Percentiles rank a stretch among this genome's conserved stretches.
These are phyloP conservation scores for Puntigrus tetrazona DNA, from an alignment of 2,113 vertebrate species.

Conservation along the genomic window DNA sequence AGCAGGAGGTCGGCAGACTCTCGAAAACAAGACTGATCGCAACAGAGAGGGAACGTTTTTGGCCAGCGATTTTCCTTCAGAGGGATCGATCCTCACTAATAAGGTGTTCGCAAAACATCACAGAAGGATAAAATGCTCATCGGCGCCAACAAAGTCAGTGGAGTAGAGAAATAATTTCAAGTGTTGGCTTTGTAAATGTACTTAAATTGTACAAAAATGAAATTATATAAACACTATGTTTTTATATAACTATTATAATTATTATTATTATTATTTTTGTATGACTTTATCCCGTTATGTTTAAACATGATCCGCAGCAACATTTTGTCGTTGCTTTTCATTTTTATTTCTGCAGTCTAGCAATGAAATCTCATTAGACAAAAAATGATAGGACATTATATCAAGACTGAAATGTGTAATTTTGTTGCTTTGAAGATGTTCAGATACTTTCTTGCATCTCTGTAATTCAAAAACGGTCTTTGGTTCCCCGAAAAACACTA, in stretches of 20 bases:
- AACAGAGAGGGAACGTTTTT: neutral
- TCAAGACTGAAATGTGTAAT: neutral
- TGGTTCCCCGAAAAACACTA: neutral
- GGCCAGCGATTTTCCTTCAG: no score
- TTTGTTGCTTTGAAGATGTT: neutral
- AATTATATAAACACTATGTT: slow-evolving; percentile 42
- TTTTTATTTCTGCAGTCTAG: neutral
- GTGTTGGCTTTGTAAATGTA: slow-evolving; percentile 12
- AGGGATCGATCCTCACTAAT: neutral
- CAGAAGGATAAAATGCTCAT: neutral
- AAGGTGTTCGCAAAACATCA: neutral
- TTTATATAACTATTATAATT: slow-evolving; percentile 27
- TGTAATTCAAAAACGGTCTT: neutral
- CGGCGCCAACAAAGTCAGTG: neutral
- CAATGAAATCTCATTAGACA: neutral
- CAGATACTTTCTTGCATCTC: neutral
- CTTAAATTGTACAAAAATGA: slow-evolving; percentile 70
- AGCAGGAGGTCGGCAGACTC: neutral
- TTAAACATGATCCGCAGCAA: neutral
- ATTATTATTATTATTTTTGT: slow-evolving; percentile 20
- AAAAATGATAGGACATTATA: neutral
- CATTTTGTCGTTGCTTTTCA: neutral
- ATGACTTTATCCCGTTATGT: slow-evolving; percentile 1
- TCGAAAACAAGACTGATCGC: neutral
- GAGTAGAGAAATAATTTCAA: neutral